These are phyloP conservation scores for Lepus townsendii DNA, from an alignment of 2,797 vertebrate species.

Conservation along the genomic window DNA sequence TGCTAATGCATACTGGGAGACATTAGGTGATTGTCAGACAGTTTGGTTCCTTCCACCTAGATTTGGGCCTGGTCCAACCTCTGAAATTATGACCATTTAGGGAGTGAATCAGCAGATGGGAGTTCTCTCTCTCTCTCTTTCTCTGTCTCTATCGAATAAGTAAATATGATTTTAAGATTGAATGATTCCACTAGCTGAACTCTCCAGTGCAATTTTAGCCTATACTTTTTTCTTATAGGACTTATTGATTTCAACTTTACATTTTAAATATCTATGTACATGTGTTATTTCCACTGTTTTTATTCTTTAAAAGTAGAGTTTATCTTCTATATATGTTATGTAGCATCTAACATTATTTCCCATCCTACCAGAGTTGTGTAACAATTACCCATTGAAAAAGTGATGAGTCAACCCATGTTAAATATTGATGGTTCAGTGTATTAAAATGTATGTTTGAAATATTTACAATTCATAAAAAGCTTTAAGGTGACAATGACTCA, in stretches of 20 bases:
- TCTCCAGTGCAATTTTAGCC: not conserved
- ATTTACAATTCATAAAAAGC: not conserved
- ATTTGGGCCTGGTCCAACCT: too few relatives aligned
- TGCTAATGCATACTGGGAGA: too few relatives aligned
- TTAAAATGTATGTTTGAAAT: slow-evolving; percentile 1
- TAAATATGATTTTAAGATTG: not conserved
- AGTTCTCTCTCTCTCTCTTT: too few relatives aligned
- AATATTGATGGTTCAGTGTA: not conserved
- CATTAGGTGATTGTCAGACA: too few relatives aligned
- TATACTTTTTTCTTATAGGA: not conserved
- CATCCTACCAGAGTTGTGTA: not conserved
- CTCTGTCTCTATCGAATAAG: too few relatives aligned
- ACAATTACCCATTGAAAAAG: not conserved
- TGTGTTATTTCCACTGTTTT: not conserved
- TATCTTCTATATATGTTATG: not conserved
- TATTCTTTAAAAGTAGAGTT: not conserved
- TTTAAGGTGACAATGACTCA: not conserved
- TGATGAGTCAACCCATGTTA: not conserved
- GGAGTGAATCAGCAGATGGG: too few relatives aligned
- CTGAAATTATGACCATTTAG: too few relatives aligned
- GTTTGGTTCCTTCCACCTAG: too few relatives aligned
- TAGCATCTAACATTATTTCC: not conserved
- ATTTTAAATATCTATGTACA: not conserved
- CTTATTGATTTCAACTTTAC: slow-evolving; percentile 38
- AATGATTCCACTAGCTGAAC: slow-evolving; percentile 12